Conservation (phyloP, 1,140 invertebrate genomes). For the Phocides pigmalion region DNA sequence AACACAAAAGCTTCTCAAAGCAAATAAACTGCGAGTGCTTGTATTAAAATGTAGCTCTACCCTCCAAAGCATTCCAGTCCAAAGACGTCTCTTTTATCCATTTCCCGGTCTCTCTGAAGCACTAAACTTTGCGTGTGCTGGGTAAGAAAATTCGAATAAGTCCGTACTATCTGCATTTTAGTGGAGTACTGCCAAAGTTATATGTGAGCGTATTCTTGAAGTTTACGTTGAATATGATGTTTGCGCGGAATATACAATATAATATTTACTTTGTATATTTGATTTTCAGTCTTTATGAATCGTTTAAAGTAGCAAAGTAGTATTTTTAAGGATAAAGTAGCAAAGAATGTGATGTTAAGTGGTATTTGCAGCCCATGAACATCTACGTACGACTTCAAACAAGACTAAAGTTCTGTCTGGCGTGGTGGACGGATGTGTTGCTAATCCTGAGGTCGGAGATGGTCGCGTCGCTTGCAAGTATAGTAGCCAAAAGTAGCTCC, state of each 20-base stretch:
- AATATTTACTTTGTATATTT: neutral
- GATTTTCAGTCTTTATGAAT: too few relatives aligned
- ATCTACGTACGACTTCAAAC: too few relatives aligned
- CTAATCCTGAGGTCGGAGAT: too few relatives aligned
- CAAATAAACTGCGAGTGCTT: slow-evolving; percentile 8
- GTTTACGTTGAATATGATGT: slow-evolving; percentile 16
- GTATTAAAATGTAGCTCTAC: slow-evolving; percentile 11
- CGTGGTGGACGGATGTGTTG: too few relatives aligned
- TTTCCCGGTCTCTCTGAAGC: slow-evolving; percentile 7
- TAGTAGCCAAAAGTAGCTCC: too few relatives aligned
- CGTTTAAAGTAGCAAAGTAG: too few relatives aligned
- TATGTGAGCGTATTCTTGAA: slow-evolving; percentile 2
- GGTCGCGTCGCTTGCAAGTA: too few relatives aligned
- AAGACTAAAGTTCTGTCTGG: too few relatives aligned
- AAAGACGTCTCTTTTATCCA: slow-evolving; percentile 3
- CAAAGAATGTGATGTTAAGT: too few relatives aligned
- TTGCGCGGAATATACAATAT: neutral
- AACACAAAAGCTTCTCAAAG: slow-evolving; percentile 5
- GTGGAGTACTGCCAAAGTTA: slow-evolving; percentile 10
- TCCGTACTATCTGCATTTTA: slow-evolving; percentile 26
- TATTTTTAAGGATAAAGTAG: too few relatives aligned
- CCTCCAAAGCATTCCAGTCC: slow-evolving; percentile 7
- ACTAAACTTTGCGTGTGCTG: slow-evolving; percentile 18
- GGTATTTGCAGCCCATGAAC: too few relatives aligned
- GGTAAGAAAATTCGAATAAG: slow-evolving; percentile 25